Base-by-base conservation (phyloP, 2,797 vertebrate genomes). In the Psittacula derbiana region DNA sequence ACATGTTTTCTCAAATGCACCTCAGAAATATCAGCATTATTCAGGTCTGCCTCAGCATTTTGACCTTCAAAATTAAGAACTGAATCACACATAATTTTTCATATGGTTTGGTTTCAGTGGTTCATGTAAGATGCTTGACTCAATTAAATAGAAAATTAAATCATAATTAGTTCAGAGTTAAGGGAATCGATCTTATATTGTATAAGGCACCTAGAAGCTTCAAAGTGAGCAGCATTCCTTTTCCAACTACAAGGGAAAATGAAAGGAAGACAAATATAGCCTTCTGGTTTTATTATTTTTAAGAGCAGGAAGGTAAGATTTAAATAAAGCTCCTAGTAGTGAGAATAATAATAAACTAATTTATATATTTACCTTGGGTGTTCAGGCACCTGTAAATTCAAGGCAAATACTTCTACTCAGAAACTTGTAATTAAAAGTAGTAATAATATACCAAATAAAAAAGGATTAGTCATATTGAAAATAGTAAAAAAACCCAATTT, bases 71-170 rank as follows among this genome's bases (percentile, higher is more conserved):
- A 97, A 88, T 92, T 52, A 92, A 81, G 57, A 93, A 36, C 62
- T 72, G 81, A 91, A 65, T 90, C 15, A 15, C 14, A 31, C 0
- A 0, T 70, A 25, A 52, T 84, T 94, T 81, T 79, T 87, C 41
- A n/a, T 85, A 38, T 30, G 31, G 27, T 89, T 92, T 65, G 10
- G 8, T 91, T 88, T 96, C 95, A 94, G 49, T 43, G 44, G 36
- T 67, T 97, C 80, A 49, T 83, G 49, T 78, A 96, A 93, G 60
- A 93, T 86, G 17, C 66, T 97, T 91, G 33, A 80, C 65, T 94
- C 94, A 97, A 93, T 97, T 97, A 96, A 96, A 75, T 64, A 92
- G 81, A 73, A 72, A 97, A 96, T 96, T 96, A 97, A 87, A 90
- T 95, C 93, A 86, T 95, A 96, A 96, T 97, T 94, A 96, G 65